A percentile compares a stretch with the other conserved stretches of the same genome.
Evolutionary conservation across 2,888 invertebrate species (phyloP).

Genomic region (Platycnemis pennipes): DNA sequence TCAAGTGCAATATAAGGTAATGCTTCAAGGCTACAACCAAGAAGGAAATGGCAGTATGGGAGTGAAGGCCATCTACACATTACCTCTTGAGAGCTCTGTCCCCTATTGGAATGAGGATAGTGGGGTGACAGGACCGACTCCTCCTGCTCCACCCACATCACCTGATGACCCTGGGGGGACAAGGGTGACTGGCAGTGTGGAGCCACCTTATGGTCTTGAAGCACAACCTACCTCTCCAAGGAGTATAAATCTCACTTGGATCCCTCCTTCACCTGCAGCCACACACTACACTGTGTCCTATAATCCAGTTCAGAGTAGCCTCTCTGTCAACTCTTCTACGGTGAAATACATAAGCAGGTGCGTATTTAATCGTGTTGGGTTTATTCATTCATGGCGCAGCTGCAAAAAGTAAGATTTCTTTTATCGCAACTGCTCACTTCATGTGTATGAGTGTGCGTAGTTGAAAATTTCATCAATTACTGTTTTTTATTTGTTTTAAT

Average conservation of each 20-base stretch:
- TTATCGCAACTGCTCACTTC: too few species aligned
- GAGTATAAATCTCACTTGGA: slow-evolving; percentile 82
- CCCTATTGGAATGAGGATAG: background rate
- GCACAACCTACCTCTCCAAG: slow-evolving; percentile 80
- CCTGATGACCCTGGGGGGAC: slow-evolving; percentile 65
- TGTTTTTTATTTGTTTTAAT: too few species aligned
- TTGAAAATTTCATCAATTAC: background rate
- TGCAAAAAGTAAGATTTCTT: too few species aligned
- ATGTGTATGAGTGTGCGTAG: too few species aligned
- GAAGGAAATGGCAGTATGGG: slow-evolving; percentile 74
- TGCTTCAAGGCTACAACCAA: slow-evolving; percentile 74
- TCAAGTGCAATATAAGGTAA: slow-evolving; percentile 75
- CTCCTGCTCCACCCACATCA: slow-evolving; percentile 52
- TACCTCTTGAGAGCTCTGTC: slow-evolving; percentile 70
- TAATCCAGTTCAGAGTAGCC: slow-evolving; percentile 77
- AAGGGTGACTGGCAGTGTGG: slow-evolving; percentile 71
- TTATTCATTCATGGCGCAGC: too few species aligned
- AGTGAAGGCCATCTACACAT: slow-evolving; percentile 73
- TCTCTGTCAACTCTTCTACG: slow-evolving; percentile 73
- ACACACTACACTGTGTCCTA: slow-evolving; percentile 81
- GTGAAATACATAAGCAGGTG: slow-evolving; percentile 71
- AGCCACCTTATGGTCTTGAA: slow-evolving; percentile 79
- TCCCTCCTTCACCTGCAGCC: slow-evolving; percentile 75
- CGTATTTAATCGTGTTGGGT: background rate
- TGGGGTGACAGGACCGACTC: slow-evolving; percentile 36